Base-by-base conservation (phyloP, 2,797 vertebrate genomes). In the Sciurus carolinensis region DNA sequence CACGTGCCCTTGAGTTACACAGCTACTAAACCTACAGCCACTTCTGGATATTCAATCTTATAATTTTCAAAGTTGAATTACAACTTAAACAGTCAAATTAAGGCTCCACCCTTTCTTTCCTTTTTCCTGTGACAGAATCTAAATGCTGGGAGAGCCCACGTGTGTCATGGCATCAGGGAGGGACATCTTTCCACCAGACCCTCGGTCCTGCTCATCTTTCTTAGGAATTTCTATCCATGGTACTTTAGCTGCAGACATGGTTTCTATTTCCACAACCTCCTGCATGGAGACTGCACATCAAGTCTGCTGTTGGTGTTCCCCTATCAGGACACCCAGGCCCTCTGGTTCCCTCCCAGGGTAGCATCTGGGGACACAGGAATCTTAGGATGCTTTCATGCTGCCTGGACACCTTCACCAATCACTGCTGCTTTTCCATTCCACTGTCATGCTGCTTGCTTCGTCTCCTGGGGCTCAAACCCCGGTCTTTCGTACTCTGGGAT, bases 291-390 rank as follows among this genome's bases (percentile, higher is more conserved):
- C 66, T 47, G 52, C 1, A 24, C 12, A 69, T 83, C 33, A 64
- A 83, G 39, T 82, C 9, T 94, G 64, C 33, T 77, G 33, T 64
- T 26, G 12, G 42, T n/a, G 0, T 76, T 76, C 66, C 44, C 39
- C 64, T 8, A 44, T 14, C 47, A 81, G 76, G 57, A 54, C 75
- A 66, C 26, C 4, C 14, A 81, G 77, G 20, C 5, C 24, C 15
- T 88, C 66, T 54, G 20, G 76, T 6, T 3, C 73, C 0, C 39
- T 97, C 72, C 85, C 76, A 81, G 95, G 54, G 90, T 12, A 87
- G 82, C 15, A 47, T 80, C 89, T 76, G 26, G 57, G 87, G 81
- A 92, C 80, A 62, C 8, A 44, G 42, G 26, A 86, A 59, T 75
- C 33, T 77, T 83, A 71, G 90, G 88, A 82, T 77, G 44, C 22